Evolutionary conservation across 1,140 invertebrate genomes (phyloP), one percentile per base, ranked within the genome.

Genomic region (Camponotus vicinus): DNA sequence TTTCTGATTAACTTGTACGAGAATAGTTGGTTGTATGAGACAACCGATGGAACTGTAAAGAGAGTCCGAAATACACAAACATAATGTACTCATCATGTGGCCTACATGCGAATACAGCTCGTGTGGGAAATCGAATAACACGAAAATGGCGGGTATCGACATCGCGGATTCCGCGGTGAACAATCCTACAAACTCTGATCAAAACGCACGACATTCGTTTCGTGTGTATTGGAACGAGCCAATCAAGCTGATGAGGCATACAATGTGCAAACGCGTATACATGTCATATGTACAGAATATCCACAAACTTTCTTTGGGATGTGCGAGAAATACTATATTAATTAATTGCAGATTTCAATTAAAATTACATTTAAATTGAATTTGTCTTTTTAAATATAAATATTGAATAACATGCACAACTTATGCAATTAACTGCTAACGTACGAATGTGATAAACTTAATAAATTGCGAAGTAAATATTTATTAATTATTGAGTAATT

Each of bases 161-260:
- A 86, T 88, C 42, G 75, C 37, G 40, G 66, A 89, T 88, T 88
- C 40, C 55, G 5, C 75, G 70, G 61, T 49, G 75, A 34, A 52
- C 87, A 57, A 77, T 75, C 32, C 15, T 32, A n/a, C 37, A 59
- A 1, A 7, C 40, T 40, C 64, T 61, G 27, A 27, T 71, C 71
- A 80, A 70, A 83, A 57, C 63, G 52, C 40, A 27, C 40, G 37
- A 61, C 84, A 69, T 63, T 77, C 42, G 71, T 64, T 66, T 76
- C n/a, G 27, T 45, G 45, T 76, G 57, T 70, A 63, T 27, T 45
- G 64, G 5, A 45, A 55, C 21, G 27, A 55, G 34, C 82, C 88
- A 86, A 89, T 89, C 87, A 86, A 57, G 40, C 71, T 86, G 88
- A 89, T 83, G 84, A 89, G 85, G 57, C 87, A 21, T 57, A 64